Base-by-base conservation (phyloP, 1,140 invertebrate genomes). In the Muscidifurax raptorellus region DNA sequence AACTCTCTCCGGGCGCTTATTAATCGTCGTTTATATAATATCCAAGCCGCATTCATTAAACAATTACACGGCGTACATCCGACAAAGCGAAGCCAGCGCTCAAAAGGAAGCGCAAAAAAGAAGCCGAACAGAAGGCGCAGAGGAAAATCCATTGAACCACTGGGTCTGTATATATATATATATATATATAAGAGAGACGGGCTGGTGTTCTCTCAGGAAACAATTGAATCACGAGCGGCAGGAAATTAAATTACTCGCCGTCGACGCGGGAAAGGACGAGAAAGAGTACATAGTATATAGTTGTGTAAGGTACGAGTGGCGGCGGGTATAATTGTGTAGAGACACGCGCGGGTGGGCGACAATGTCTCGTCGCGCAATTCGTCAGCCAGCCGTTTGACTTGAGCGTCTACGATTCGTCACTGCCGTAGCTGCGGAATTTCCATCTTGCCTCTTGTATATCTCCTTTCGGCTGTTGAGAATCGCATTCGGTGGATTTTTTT, bases 181-280 rank as follows among this genome's bases (percentile, higher is more conserved):
- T 47, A 13, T 47, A 47, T 47, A 47, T 40, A 40, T 40, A 12
- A 12, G 13, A 4, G 44, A 47, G 44, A 47, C 6, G 44, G 10
- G 18, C 25, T 18, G 52, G 67, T 59, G 67, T 44, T 80, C 79
- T 81, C 79, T 69, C 71, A 28, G 36, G 47, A 75, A 82, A 82
- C 80, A 82, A 82, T 82, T 82, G 74, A 82, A 75, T 82, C 80
- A 81, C 67, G 79, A 44, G 74, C 22, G 18, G 22, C 32, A 66
- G 74, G 59, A 77, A 83, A 83, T 83, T 76, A 83, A 76, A 83
- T 83, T 83, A 83, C 28, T 74, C 71, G 69, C n/a, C 12, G n/a
- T 40, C n/a, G 75, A 22, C 47, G 2, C 6, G 22, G 27, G 2
- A 59, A n/a, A 67, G 59, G 32, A 79, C 13, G 59, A 9, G 22